Evolutionary conservation across 2,888 invertebrate species (phyloP).

Genomic region (Cremastinae sp.): DNA sequence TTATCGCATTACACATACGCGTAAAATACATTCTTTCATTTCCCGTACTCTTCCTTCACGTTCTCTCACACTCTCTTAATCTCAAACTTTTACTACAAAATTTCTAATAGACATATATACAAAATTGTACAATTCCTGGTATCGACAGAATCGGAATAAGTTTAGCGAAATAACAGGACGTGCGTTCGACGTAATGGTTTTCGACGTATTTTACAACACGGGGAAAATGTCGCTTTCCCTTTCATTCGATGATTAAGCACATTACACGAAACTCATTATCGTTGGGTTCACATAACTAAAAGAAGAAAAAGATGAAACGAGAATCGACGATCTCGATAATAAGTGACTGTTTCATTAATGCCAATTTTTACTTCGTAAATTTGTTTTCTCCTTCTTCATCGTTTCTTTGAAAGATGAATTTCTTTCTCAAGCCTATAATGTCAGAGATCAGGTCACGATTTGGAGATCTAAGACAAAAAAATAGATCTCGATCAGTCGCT

Average conservation of each 20-base stretch:
- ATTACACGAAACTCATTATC: no score
- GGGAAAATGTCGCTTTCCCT: slow-evolving; percentile 1
- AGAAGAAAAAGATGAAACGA: slow-evolving; percentile 11
- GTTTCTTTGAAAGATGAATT: slow-evolving; percentile 48
- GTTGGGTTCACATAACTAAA: not conserved
- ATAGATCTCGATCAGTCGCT: slow-evolving; percentile 43
- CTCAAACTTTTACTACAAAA: slow-evolving; percentile 49
- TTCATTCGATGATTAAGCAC: no score
- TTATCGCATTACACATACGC: slow-evolving; percentile 33
- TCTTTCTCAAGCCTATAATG: slow-evolving; percentile 25
- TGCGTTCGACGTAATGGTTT: slow-evolving; percentile 26
- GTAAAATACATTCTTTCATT: slow-evolving; percentile 22
- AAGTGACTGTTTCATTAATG: slow-evolving; percentile 38
- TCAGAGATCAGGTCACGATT: slow-evolving; percentile 30
- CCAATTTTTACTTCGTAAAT: no score
- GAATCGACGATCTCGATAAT: slow-evolving; percentile 32
- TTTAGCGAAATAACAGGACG: slow-evolving; percentile 40
- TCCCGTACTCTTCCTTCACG: slow-evolving; percentile 18
- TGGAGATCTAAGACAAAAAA: slow-evolving; percentile 44
- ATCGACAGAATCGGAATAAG: slow-evolving; percentile 55
- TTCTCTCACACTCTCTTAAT: slow-evolving; percentile 25
- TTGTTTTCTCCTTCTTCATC: not conserved
- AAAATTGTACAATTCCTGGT: slow-evolving; percentile 61
- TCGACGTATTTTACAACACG: slow-evolving; percentile 34
- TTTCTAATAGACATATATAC: slow-evolving; percentile 60